A percentile compares a stretch with the other conserved stretches of the same genome.
phyloP scores from a whole-genome alignment of 2,888 invertebrate genomes.

The Lycaena phlaeas region DNA sequence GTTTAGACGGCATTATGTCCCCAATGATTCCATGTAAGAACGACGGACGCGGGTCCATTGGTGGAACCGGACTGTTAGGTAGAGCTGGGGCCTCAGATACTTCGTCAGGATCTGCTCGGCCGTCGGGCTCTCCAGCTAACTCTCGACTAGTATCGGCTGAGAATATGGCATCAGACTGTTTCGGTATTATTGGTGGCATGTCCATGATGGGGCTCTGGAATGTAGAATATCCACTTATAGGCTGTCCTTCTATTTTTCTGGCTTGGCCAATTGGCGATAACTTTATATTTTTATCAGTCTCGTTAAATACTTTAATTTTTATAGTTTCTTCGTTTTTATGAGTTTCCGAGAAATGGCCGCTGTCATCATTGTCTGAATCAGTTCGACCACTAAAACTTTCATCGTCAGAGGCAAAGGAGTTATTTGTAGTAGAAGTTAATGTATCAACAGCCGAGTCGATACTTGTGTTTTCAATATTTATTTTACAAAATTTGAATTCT shows the following conservation, averaged over 20 bases:
- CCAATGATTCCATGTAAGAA: slow-evolving; percentile 80
- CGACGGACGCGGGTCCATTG: slow-evolving; percentile 74
- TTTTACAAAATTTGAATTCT: slow-evolving; percentile 69
- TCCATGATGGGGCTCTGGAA: slow-evolving; percentile 65
- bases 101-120: slow-evolving; percentile 87
- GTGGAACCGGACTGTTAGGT: slow-evolving; percentile 79
- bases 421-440: slow-evolving; percentile 70
- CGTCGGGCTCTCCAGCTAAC: slow-evolving; percentile 88
- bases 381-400: slow-evolving; percentile 68
- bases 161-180: slow-evolving; percentile 53
- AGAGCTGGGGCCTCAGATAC: slow-evolving; percentile 78
- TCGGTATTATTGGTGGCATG: slow-evolving; percentile 60
- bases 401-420: slow-evolving; percentile 63
- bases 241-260: slow-evolving; percentile 60
- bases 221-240: slow-evolving; percentile 57
- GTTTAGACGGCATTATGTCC: slow-evolving; percentile 63
- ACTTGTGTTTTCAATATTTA: slow-evolving; percentile 62
- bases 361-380: slow-evolving; percentile 74
- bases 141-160: slow-evolving; percentile 80
- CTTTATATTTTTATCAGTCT: slow-evolving; percentile 57
- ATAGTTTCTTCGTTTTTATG: slow-evolving; percentile 65
- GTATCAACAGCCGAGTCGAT: slow-evolving; percentile 72
- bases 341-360: slow-evolving; percentile 64
- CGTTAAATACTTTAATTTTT: slow-evolving; percentile 64
- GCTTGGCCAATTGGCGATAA: slow-evolving; percentile 55